Conservation (phyloP, 1,140 invertebrate genomes). For the Drosophila guanche region DNA sequence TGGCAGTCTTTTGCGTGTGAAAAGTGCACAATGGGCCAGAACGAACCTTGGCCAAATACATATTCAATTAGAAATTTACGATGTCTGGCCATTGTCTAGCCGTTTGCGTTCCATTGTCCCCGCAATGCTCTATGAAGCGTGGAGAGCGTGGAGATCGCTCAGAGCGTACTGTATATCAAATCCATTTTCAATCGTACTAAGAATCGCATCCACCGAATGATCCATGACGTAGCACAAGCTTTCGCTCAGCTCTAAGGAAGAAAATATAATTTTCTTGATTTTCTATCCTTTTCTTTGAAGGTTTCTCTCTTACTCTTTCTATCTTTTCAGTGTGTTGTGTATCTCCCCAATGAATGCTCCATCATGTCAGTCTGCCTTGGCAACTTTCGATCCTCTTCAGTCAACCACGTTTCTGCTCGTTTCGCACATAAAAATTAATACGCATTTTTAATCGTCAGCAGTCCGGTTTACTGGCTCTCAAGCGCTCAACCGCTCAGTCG, state of each 20-base stretch:
- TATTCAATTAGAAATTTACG: slow-evolving; percentile 80
- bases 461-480: slow-evolving; percentile 30
- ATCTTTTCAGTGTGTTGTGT: too few relatives aligned
- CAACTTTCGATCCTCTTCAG: slow-evolving; percentile 14
- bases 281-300: too few relatives aligned
- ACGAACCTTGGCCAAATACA: slow-evolving; percentile 39
- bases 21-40: slow-evolving; percentile 44
- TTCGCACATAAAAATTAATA: slow-evolving; percentile 75
- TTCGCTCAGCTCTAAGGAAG: too few relatives aligned
- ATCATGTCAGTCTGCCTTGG: slow-evolving; percentile 1
- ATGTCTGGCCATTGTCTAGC: slow-evolving; percentile 46
- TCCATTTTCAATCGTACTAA: slow-evolving; percentile 41
- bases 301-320: too few relatives aligned
- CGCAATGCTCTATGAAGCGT: too few relatives aligned
- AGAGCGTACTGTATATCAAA: slow-evolving; percentile 58
- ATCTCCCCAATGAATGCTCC: background rate
- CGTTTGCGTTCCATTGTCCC: slow-evolving; percentile 27
- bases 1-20: slow-evolving; percentile 26
- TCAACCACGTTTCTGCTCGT: slow-evolving; percentile 58
- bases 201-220: background rate
- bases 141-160: background rate
- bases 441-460: slow-evolving; percentile 63
- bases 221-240: too few relatives aligned
- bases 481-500: background rate
- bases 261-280: too few relatives aligned